These are phyloP conservation scores for Parotocinclus haroldoi DNA, from an alignment of 2,797 vertebrate genomes.

Conservation along the genomic window DNA sequence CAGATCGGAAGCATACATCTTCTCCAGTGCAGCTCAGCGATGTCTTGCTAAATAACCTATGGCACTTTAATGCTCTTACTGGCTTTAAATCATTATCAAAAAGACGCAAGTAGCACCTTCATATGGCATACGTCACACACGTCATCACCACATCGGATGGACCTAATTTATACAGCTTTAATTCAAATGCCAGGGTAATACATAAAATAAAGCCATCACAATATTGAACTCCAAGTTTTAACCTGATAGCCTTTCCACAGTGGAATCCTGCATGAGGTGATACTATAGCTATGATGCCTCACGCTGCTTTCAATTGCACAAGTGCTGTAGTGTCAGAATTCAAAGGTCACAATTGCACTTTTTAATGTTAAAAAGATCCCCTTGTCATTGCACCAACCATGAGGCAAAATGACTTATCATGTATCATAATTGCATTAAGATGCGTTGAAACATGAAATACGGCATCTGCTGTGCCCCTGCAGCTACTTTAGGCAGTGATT, in stretches of 20 bases:
- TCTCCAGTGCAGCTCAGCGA: constrained; percentile 55
- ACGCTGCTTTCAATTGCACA: not conserved
- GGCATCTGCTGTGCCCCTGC: constrained; percentile 5
- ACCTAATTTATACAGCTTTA: constrained; percentile 34
- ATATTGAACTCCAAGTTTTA: not conserved
- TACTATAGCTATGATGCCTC: not conserved
- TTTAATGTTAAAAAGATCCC: not conserved
- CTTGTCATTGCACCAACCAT: too few species aligned
- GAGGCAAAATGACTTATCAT: not conserved
- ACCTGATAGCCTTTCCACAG: not conserved
- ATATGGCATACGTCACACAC: constrained; percentile 48
- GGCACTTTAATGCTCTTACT: constrained; percentile 51
- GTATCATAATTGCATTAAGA: constrained; percentile 9
- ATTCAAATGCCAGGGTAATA: constrained; percentile 9
- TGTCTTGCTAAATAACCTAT: constrained; percentile 66
- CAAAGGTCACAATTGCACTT: constrained; percentile 5
- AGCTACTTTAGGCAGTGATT: too few species aligned
- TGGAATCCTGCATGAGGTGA: not conserved
- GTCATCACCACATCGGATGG: constrained; percentile 15
- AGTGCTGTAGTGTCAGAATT: constrained; percentile 6
- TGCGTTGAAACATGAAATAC: not conserved
- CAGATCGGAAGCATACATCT: constrained; percentile 70
- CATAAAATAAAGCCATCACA: constrained; percentile 13
- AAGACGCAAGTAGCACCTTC: constrained; percentile 48
- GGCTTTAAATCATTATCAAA: constrained; percentile 57